phyloP scores from a whole-genome alignment of 2,888 invertebrate genomes.

The Catocala nupta region DNA sequence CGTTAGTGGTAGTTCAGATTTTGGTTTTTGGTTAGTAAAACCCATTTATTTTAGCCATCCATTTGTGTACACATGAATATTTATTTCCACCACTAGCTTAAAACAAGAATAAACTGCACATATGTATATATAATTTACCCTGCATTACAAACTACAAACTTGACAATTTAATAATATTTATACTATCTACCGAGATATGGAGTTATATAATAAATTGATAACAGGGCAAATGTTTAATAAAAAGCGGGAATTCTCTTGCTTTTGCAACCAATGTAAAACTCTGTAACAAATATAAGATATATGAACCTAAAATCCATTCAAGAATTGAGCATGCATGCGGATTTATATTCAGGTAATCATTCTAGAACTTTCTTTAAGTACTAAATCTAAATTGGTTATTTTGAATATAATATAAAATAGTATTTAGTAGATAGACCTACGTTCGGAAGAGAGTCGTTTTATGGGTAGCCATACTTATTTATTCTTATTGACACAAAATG shows the following conservation, averaged over 20 bases:
- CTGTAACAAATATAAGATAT: slow-evolving; percentile 11
- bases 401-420: slow-evolving; percentile 10
- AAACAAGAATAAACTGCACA: slow-evolving; percentile 17
- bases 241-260: slow-evolving; percentile 46
- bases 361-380: slow-evolving; percentile 30
- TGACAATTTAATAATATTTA: slow-evolving; percentile 20
- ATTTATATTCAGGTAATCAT: slow-evolving; percentile 3
- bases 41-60: too few species aligned
- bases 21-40: too few species aligned
- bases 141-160: slow-evolving; percentile 27
- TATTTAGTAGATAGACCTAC: slow-evolving; percentile 12
- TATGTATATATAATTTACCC: slow-evolving; percentile 17
- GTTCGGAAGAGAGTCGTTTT: slow-evolving; percentile 5
- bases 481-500: slow-evolving; percentile 21
- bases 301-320: slow-evolving; percentile 4
- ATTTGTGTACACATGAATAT: too few species aligned
- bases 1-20: not conserved
- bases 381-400: slow-evolving; percentile 16
- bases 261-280: slow-evolving; percentile 10
- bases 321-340: slow-evolving; percentile 1
- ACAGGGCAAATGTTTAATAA: slow-evolving; percentile 31
- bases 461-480: slow-evolving; percentile 14
- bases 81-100: slow-evolving; percentile 12
- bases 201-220: slow-evolving; percentile 21
- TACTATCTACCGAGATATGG: slow-evolving; percentile 25